phyloP scores from a whole-genome alignment of 2,113 vertebrate genomes.

The Patagioenas fasciata region DNA sequence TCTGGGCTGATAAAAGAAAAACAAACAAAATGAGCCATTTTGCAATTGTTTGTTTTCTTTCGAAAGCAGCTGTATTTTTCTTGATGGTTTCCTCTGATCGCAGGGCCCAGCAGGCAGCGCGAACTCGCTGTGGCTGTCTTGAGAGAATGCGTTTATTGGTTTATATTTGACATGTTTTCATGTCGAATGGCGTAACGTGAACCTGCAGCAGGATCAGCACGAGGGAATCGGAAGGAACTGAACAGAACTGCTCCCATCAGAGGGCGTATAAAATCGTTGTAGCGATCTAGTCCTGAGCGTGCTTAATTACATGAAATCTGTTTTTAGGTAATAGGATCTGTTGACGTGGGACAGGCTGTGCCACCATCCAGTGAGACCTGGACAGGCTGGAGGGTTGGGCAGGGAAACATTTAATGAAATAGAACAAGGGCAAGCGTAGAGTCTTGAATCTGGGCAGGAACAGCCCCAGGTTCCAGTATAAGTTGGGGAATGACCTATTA shows the following conservation, averaged over 20 bases:
- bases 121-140: neutral
- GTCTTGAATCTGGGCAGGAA: no score
- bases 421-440: no score
- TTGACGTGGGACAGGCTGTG: neutral
- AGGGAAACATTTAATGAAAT: no score
- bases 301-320: neutral
- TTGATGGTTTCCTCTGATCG: neutral
- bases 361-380: no score
- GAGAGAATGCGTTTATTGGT: neutral
- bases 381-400: no score
- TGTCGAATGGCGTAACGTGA: neutral
- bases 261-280: neutral
- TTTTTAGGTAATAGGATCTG: neutral
- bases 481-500: no score
- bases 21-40: slow-evolving; percentile 50
- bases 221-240: neutral
- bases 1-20: slow-evolving; percentile 49
- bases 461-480: no score
- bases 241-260: neutral
- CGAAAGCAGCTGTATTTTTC: slow-evolving; percentile 22
- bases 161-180: rapidly evolving
- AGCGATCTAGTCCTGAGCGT: neutral
- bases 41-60: slow-evolving; percentile 44
- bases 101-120: neutral
- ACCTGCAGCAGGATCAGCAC: neutral